Conservation (phyloP, 1,140 invertebrate species). For the Euura saliciscinereae region DNA sequence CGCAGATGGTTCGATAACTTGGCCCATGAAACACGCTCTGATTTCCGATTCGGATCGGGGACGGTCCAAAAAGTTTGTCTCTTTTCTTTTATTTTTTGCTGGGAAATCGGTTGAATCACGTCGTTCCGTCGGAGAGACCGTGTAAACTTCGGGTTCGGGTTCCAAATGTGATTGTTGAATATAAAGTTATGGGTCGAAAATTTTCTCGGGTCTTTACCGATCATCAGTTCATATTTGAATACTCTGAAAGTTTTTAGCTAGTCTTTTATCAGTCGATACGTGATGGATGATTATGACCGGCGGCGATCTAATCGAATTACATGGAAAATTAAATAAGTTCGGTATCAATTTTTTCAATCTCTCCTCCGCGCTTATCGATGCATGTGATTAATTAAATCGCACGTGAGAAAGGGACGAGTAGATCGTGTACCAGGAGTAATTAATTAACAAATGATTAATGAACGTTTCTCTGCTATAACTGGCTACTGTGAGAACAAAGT, state of each 20-base stretch:
- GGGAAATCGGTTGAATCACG: neutral
- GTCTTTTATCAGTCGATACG: neutral
- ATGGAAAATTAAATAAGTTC: neutral
- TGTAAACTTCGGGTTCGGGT: neutral
- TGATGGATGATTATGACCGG: neutral
- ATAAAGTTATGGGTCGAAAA: neutral
- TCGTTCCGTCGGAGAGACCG: neutral
- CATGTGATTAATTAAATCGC: neutral
- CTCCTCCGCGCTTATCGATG: neutral
- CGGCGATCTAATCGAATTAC: neutral
- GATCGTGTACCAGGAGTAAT: neutral
- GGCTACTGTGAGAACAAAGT: conserved; percentile 39
- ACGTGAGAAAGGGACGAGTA: neutral
- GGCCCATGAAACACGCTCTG: neutral
- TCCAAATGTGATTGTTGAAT: neutral
- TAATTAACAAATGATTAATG: conserved; percentile 41
- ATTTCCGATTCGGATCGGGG: neutral
- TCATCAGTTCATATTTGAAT: neutral
- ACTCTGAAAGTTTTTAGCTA: no score
- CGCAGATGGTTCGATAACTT: neutral
- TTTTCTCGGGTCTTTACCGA: neutral
- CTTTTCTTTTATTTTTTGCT: neutral
- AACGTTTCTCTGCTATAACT: conserved; percentile 29
- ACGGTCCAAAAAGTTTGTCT: no score
- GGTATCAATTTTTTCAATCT: neutral